phyloP scores from a whole-genome alignment of 1,140 invertebrate genomes.

The Cherax destructor region DNA sequence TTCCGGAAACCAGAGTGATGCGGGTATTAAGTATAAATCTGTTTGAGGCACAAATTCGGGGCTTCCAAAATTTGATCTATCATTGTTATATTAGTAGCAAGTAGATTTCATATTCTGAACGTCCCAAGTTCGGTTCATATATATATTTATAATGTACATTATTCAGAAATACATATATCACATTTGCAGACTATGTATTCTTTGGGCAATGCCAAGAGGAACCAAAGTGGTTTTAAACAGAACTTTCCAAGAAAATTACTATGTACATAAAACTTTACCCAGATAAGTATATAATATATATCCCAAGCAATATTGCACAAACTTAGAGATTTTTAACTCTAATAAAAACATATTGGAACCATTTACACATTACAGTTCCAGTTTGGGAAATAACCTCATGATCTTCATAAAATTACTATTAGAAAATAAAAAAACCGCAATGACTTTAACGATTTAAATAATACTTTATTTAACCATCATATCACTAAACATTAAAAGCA shows the following conservation, averaged over 20 bases:
- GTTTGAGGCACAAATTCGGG: neutral
- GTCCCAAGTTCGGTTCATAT: neutral
- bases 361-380: neutral
- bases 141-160: neutral
- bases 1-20: no score
- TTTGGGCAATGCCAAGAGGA: neutral
- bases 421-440: neutral
- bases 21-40: no score
- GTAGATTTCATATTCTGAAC: neutral
- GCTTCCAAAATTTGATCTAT: neutral
- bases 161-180: neutral
- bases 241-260: neutral
- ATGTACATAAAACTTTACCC: neutral
- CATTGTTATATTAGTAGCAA: neutral
- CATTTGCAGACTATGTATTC: neutral
- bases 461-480: neutral
- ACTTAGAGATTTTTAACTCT: neutral
- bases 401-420: neutral
- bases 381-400: neutral
- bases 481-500: neutral
- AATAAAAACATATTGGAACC: neutral
- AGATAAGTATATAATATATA: neutral
- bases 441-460: neutral
- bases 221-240: neutral
- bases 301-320: conserved; percentile 15